These are phyloP conservation scores for Sceliomorpha sp. DNA, from an alignment of 2,888 invertebrate genomes.

Conservation along the genomic window DNA sequence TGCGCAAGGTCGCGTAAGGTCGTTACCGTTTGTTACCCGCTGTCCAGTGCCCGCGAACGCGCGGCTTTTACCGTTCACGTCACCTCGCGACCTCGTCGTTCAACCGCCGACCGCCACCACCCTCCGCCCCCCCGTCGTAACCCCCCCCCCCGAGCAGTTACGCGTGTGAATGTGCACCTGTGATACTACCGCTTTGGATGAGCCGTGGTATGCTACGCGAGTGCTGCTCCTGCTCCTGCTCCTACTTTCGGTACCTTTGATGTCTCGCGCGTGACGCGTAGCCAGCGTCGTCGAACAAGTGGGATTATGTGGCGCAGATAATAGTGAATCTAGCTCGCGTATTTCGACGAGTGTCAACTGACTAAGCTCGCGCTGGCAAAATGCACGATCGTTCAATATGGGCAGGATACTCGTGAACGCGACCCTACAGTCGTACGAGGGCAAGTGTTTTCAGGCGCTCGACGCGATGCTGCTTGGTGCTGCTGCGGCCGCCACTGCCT, in stretches of 20 bases:
- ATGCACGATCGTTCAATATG: conserved; percentile 39
- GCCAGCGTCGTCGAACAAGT: conserved; percentile 30
- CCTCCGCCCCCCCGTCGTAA: too few species aligned
- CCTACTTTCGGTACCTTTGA: conserved; percentile 9
- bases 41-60: too few species aligned
- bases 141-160: too few species aligned
- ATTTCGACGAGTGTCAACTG: conserved; percentile 20
- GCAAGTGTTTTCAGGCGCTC: conserved; percentile 24
- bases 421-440: conserved; percentile 3
- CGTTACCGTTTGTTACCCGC: too few species aligned
- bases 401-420: conserved; percentile 38
- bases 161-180: too few species aligned
- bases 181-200: too few species aligned
- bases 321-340: conserved; percentile 26
- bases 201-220: too few species aligned
- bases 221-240: conserved; percentile 27
- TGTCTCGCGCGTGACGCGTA: conserved; percentile 21
- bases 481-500: too few species aligned
- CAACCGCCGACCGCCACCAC: too few species aligned
- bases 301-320: conserved; percentile 46
- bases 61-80: too few species aligned
- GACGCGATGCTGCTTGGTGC: conserved; percentile 28
- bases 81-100: too few species aligned
- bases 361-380: conserved; percentile 29
- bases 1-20: too few species aligned